These are phyloP conservation scores for Monochamus alternatus DNA, from an alignment of 2,888 invertebrate species.

Conservation along the genomic window DNA sequence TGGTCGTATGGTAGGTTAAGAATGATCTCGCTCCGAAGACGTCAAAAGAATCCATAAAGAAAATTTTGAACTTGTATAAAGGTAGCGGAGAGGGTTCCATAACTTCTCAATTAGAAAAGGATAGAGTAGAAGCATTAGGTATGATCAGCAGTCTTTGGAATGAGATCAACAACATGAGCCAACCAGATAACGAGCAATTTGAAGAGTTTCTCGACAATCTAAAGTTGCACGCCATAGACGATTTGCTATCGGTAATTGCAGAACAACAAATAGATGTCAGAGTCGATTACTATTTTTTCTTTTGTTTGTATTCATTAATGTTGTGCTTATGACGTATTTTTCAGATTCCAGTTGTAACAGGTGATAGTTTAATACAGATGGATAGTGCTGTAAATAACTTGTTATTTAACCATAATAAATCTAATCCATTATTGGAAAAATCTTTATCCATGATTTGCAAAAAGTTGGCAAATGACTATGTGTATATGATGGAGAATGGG, in stretches of 20 bases:
- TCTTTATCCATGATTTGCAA: slow-evolving; percentile 8
- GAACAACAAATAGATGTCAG: too few species aligned
- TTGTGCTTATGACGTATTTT: background rate
- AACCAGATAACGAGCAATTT: background rate
- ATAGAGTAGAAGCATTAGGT: background rate
- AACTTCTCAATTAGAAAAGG: background rate
- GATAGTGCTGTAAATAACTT: background rate
- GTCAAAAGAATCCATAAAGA: background rate
- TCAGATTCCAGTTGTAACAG: slow-evolving; percentile 14
- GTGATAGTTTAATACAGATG: background rate
- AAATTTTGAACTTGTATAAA: background rate
- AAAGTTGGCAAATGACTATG: slow-evolving; percentile 4
- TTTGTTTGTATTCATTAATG: background rate
- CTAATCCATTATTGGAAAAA: slow-evolving; percentile 13
- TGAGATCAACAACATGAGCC: background rate
- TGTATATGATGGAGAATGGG: too few species aligned
- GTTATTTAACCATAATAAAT: background rate
- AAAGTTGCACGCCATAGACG: slow-evolving; percentile 1
- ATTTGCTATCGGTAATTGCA: background rate
- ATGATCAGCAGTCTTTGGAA: slow-evolving; percentile 11
- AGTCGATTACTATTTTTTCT: too few species aligned
- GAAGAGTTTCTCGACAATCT: slow-evolving; percentile 14
- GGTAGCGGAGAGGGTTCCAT: background rate
- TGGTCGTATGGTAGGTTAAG: background rate
- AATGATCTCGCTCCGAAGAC: background rate